Conservation (phyloP, 2,888 invertebrate species). For the Heliconius ethilla region DNA sequence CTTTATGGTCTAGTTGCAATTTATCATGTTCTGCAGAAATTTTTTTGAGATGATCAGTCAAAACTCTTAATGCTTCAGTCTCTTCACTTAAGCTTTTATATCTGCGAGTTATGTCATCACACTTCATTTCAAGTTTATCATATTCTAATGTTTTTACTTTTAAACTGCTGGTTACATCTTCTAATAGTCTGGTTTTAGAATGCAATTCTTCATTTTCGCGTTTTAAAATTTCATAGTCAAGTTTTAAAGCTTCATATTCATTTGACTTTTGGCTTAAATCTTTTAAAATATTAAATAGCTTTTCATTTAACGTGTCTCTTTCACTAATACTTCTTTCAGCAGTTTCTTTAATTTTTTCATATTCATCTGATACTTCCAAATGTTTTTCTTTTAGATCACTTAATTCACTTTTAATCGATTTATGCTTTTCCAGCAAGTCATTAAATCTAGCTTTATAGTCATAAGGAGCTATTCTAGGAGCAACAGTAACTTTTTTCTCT, state of each 20-base stretch:
- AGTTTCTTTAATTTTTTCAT: constrained; percentile 75
- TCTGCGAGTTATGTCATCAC: constrained; percentile 64
- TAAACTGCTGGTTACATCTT: constrained; percentile 69
- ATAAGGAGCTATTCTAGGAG: constrained; percentile 83
- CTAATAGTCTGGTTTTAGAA: constrained; percentile 67
- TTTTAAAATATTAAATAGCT: constrained; percentile 62
- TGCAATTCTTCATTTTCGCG: constrained; percentile 72
- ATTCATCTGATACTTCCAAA: constrained; percentile 76
- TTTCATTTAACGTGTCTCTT: constrained; percentile 67
- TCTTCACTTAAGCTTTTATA: constrained; percentile 73
- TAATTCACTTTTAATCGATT: constrained; percentile 77
- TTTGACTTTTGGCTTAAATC: constrained; percentile 65
- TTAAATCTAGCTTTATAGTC: constrained; percentile 85
- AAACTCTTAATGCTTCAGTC: constrained; percentile 68
- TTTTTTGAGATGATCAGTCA: constrained; percentile 70
- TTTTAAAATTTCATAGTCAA: constrained; percentile 71
- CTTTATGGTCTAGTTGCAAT: constrained; percentile 68
- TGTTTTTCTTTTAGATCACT: constrained; percentile 78
- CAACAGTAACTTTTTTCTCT: constrained; percentile 68
- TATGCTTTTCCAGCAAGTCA: constrained; percentile 83
- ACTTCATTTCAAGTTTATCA: constrained; percentile 66
- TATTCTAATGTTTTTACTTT: constrained; percentile 69
- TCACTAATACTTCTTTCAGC: constrained; percentile 62
- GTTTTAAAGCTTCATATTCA: constrained; percentile 67
- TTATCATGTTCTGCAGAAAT: constrained; percentile 72